phyloP scores from a whole-genome alignment of 35 echinoderm and acorn worm genomes.

The Lytechinus variegatus region DNA sequence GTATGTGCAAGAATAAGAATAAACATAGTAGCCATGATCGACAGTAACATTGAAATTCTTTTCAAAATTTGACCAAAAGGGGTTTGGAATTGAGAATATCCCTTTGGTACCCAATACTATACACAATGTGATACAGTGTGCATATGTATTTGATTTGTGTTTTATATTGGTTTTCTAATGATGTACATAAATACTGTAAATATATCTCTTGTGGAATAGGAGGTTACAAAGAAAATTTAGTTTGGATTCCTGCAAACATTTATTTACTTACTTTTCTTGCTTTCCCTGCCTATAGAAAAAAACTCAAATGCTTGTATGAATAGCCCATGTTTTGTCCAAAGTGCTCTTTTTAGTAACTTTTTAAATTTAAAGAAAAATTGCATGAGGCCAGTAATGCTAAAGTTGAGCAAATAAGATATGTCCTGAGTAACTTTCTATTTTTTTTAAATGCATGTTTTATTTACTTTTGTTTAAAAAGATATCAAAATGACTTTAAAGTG shows the following conservation, averaged over 20 bases:
- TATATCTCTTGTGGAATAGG: background rate
- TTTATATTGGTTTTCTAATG: background rate
- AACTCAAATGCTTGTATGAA: background rate
- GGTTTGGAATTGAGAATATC: too few species aligned
- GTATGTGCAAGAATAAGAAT: too few species aligned
- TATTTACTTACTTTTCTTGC: background rate
- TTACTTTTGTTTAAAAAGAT: too few species aligned
- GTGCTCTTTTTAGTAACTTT: background rate
- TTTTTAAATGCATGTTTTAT: too few species aligned
- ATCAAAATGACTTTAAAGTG: too few species aligned
- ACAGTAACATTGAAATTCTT: too few species aligned
- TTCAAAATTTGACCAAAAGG: too few species aligned
- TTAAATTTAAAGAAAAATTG: background rate
- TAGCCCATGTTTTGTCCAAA: background rate
- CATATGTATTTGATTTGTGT: background rate
- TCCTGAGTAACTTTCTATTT: too few species aligned
- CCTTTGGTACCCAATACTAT: too few species aligned
- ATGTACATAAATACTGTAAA: background rate
- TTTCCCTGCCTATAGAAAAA: background rate
- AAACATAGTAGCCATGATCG: too few species aligned
- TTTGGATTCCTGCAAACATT: background rate
- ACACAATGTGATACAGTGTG: too few species aligned
- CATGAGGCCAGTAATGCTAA: background rate
- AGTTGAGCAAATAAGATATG: background rate
- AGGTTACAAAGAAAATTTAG: background rate